Percentiles rank a stretch among this genome's conserved stretches.
These are phyloP conservation scores for Morbakka virulenta DNA, from an alignment of 30 jellyfish, hydroid and myxozoan species.

Conservation along the genomic window DNA sequence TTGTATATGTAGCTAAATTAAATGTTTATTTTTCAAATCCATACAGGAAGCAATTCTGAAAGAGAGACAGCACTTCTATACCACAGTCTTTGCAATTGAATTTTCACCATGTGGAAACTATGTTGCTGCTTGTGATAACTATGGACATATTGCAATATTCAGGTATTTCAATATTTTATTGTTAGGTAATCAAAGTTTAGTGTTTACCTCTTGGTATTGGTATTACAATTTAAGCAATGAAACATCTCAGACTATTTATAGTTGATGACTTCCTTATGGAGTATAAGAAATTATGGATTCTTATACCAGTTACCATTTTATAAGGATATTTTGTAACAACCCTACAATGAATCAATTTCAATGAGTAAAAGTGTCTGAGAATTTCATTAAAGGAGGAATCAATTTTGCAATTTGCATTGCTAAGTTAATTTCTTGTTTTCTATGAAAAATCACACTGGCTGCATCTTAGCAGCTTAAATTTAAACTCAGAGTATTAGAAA, in stretches of 20 bases:
- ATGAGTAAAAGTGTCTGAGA: too few species aligned
- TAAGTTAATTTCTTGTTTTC: too few species aligned
- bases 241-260: not conserved
- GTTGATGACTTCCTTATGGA: not conserved
- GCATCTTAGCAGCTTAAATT: too few species aligned
- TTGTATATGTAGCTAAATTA: too few species aligned
- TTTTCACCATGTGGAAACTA: constrained; percentile 95
- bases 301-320: too few species aligned
- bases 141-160: constrained; percentile 73
- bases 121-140: constrained; percentile 66
- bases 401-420: too few species aligned
- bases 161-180: constrained; percentile 9
- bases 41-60: not conserved
- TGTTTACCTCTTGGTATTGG: not conserved
- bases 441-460: too few species aligned
- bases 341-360: too few species aligned
- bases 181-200: not conserved
- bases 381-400: too few species aligned
- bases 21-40: not conserved
- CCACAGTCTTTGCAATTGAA: constrained; percentile 62
- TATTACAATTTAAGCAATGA: not conserved
- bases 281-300: too few species aligned
- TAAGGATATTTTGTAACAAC: too few species aligned
- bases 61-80: constrained; percentile 35
- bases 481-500: too few species aligned